A percentile compares a stretch with the other conserved stretches of the same genome.
phyloP scores from a whole-genome alignment of 2,888 invertebrate species.

The Neoitamus cyanurus region DNA sequence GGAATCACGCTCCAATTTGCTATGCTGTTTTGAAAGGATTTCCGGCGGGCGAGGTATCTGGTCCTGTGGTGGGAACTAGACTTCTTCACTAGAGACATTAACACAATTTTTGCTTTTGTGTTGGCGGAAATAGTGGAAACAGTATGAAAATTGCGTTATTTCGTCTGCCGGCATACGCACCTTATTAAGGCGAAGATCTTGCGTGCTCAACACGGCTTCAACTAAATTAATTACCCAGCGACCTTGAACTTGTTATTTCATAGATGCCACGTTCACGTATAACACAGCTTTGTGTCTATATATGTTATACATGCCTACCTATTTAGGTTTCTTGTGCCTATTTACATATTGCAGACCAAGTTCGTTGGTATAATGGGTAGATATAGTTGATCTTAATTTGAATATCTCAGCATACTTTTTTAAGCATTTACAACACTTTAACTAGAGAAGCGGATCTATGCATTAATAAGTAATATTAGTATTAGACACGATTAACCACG shows the following conservation, averaged over 20 bases:
- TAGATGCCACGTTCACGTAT: too few relatives aligned
- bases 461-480: too few relatives aligned
- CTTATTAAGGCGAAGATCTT: background rate
- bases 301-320: too few relatives aligned
- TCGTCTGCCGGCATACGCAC: background rate
- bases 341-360: too few relatives aligned
- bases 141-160: background rate
- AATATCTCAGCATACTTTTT: too few relatives aligned
- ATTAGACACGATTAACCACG: too few relatives aligned
- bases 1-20: background rate
- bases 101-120: background rate
- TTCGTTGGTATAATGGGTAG: too few relatives aligned
- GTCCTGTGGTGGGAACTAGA: background rate
- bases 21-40: background rate
- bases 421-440: too few relatives aligned
- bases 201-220: background rate
- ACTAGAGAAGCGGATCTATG: too few relatives aligned
- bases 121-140: background rate
- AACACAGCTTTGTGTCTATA: too few relatives aligned
- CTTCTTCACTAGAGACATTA: background rate
- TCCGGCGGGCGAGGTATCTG: background rate
- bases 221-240: background rate
- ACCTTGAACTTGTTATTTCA: background rate
- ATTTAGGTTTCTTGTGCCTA: too few relatives aligned
- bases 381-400: too few relatives aligned